Evolutionary conservation across 2,888 invertebrate genomes (phyloP), one percentile per base, ranked within the genome.

Genomic region (Arctia plantaginis): DNA sequence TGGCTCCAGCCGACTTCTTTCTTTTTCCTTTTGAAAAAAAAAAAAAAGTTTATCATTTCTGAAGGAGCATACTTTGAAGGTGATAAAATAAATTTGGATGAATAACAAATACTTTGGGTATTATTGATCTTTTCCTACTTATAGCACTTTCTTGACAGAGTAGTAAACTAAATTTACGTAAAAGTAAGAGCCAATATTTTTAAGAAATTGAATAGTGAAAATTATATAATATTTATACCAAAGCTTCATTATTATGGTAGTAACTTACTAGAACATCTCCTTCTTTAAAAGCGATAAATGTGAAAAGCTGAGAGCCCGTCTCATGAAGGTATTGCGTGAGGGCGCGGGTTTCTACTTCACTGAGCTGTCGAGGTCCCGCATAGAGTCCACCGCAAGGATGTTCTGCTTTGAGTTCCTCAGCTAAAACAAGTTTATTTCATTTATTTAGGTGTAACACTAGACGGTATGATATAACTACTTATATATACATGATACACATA

Each of bases 201-300:
- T 6, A 3, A 35, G 3, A 35, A 35, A 35, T 35, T 35, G 35
- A 35, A 4, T 4, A 35, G 6, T 35, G 35, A 47, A 20, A 47
- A 18, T 20, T n/a, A 44, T 13, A 10, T 44, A n/a, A 27, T 3
- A 59, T 59, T 27, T 27, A 62, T 18, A 8, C 8, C 18, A 30
- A 27, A 30, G 3, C 15, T 23, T 10, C n/a, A 3, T 47, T 12
- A 68, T 23, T 55, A 15, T 55, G 2, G 3, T 55, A 13, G 13
- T 73, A 66, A 81, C 92, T 88, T 74, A 95, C 95, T 73, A 95
- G 89, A 33, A 94, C 90, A 64, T 93, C 92, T 35, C 95, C 94
- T 79, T 95, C 95, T 83, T 95, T 95, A 75, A 94, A 93, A 4
- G 94, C 94, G 20, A 95, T 90, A 79, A 95, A 95, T 20, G 91